Evolutionary conservation across 2,113 vertebrate genomes (phyloP).

Genomic region (Aegithalos caudatus): DNA sequence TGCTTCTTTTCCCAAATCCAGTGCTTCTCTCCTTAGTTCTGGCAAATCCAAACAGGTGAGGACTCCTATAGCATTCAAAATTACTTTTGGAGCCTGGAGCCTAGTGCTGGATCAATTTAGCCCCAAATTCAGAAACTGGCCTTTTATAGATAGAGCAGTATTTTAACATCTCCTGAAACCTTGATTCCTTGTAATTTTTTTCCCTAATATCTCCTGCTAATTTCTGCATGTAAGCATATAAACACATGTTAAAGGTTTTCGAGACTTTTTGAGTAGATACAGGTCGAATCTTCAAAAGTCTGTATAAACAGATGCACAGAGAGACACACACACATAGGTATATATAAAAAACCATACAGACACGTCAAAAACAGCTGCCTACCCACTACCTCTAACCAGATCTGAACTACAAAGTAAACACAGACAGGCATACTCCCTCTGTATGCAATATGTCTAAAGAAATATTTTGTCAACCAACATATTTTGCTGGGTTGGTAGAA

Average conservation of each 20-base stretch:
- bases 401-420: slow-evolving; percentile 5
- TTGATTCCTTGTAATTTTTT: not conserved
- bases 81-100: not conserved
- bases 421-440: not conserved
- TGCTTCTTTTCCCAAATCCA: not conserved
- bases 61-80: not conserved
- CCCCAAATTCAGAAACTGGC: not conserved
- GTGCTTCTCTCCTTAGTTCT: not conserved
- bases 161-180: not conserved
- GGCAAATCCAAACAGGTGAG: not conserved
- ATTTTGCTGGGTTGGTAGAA: not conserved
- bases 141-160: not conserved
- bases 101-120: not conserved
- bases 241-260: not conserved
- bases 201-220: not conserved
- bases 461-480: not conserved
- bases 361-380: not conserved
- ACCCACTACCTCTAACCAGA: not conserved
- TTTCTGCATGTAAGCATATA: not conserved
- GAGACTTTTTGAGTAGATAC: not conserved
- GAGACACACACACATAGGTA: not conserved
- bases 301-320: not conserved
- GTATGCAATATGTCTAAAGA: not conserved
- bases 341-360: not conserved
- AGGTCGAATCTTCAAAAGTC: not conserved